Evolutionary conservation across 2,797 vertebrate genomes (phyloP).

Genomic region (Myotis myotis): DNA sequence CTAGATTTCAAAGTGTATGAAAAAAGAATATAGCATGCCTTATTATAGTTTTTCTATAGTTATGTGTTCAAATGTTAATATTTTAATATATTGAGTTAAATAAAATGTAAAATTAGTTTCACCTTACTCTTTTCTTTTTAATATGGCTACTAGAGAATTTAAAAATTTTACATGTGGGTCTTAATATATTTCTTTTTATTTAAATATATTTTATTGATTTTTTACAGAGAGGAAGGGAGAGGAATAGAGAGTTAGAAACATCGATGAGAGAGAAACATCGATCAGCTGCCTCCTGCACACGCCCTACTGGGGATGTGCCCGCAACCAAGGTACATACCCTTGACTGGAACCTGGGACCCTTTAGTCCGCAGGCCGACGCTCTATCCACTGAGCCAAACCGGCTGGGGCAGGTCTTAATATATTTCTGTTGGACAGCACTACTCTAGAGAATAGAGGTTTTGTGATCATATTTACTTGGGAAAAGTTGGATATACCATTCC

Average conservation of each 20-base stretch:
- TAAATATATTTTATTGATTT: no score
- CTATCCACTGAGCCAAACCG: no score
- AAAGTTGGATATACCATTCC: conserved; percentile 37
- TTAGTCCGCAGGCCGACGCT: no score
- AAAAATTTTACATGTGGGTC: neutral
- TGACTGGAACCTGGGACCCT: no score
- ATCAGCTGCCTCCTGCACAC: no score
- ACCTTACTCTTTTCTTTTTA: conserved; percentile 4
- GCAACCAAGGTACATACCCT: no score
- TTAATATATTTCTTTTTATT: neutral
- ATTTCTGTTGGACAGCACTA: conserved; percentile 9
- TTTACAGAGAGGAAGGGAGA: no score
- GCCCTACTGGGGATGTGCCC: no score
- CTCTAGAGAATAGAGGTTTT: conserved; percentile 44
- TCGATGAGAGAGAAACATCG: no score
- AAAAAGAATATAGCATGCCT: neutral
- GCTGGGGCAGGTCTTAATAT: neutral
- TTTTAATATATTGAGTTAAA: conserved; percentile 50
- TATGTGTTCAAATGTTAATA: conserved; percentile 37
- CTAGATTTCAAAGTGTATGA: neutral
- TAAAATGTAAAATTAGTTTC: conserved; percentile 60
- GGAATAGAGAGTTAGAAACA: no score
- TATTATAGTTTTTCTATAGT: neutral
- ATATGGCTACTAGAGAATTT: conserved; percentile 22
- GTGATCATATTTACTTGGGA: conserved; percentile 17